A percentile compares a stretch with the other conserved stretches of the same genome.
These are phyloP conservation scores for Enteromius anoplus DNA, from an alignment of 2,797 vertebrate species.

Conservation along the genomic window DNA sequence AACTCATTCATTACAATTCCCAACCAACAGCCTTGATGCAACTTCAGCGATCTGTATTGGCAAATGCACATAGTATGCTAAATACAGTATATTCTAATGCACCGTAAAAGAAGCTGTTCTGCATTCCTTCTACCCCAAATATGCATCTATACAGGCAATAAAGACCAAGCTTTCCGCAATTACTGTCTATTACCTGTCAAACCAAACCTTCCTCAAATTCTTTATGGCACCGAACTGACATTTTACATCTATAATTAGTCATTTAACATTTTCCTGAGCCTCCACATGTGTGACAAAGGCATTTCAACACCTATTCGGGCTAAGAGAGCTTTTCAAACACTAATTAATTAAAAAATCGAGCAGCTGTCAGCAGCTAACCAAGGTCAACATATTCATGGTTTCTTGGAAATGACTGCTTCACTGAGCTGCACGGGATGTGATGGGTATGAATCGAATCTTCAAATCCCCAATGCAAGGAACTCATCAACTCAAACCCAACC, in stretches of 20 bases:
- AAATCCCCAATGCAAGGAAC: conserved; percentile 8
- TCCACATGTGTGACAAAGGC: conserved; percentile 21
- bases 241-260: conserved; percentile 33
- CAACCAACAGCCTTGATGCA: conserved; percentile 5
- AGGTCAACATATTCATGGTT: conserved; percentile 36
- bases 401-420: conserved; percentile 12
- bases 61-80: background rate
- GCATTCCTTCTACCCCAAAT: background rate
- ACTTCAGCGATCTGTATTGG: conserved; percentile 4
- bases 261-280: conserved; percentile 33
- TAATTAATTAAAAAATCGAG: conserved; percentile 33
- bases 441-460: conserved; percentile 19
- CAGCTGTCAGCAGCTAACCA: conserved; percentile 34
- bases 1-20: conserved; percentile 30
- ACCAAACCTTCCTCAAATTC: conserved; percentile 27
- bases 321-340: conserved; percentile 20
- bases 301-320: conserved; percentile 10
- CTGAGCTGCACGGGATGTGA: conserved; percentile 4
- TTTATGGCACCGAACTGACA: conserved; percentile 22
- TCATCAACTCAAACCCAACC: background rate
- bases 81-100: background rate
- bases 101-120: conserved; percentile 1
- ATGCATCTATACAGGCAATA: background rate
- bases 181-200: conserved; percentile 24
- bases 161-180: background rate